Conservation (phyloP, 2,888 invertebrate species). For the Cantharis lateralis region DNA sequence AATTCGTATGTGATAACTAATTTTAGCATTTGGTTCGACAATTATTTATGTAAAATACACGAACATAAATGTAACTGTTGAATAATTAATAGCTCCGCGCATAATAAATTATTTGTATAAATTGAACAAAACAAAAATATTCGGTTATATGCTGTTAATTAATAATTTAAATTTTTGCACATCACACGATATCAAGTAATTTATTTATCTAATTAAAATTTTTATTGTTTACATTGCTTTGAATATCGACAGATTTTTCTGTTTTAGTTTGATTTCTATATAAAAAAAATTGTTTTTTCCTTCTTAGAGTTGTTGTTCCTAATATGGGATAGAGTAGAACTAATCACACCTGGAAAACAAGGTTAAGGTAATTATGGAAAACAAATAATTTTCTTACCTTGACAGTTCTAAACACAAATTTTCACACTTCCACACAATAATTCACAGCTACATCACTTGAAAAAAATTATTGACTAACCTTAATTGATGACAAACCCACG, state of each 20-base stretch:
- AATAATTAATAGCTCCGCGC: not conserved
- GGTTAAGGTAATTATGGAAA: too few species aligned
- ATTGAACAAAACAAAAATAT: not conserved
- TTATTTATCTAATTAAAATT: not conserved
- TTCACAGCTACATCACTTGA: too few species aligned
- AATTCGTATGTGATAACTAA: conserved; percentile 8
- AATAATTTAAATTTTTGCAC: not conserved
- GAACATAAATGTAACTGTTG: not conserved
- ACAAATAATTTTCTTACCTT: too few species aligned
- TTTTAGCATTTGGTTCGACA: conserved; percentile 6
- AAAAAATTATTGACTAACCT: too few species aligned
- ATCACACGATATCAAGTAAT: not conserved
- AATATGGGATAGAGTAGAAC: too few species aligned
- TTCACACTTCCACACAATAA: too few species aligned
- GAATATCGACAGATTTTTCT: not conserved
- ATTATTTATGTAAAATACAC: conserved; percentile 11
- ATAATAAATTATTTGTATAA: not conserved
- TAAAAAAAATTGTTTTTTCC: too few species aligned
- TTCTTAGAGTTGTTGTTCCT: too few species aligned
- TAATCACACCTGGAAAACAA: too few species aligned
- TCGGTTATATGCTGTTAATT: not conserved
- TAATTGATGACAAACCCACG: too few species aligned
- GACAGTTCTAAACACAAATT: too few species aligned
- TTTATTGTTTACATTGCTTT: not conserved
- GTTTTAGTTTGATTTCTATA: not conserved